A percentile compares a stretch with the other conserved stretches of the same genome.
Evolutionary conservation across 1,140 invertebrate genomes (phyloP).

Genomic region (Aphidius ervi): DNA sequence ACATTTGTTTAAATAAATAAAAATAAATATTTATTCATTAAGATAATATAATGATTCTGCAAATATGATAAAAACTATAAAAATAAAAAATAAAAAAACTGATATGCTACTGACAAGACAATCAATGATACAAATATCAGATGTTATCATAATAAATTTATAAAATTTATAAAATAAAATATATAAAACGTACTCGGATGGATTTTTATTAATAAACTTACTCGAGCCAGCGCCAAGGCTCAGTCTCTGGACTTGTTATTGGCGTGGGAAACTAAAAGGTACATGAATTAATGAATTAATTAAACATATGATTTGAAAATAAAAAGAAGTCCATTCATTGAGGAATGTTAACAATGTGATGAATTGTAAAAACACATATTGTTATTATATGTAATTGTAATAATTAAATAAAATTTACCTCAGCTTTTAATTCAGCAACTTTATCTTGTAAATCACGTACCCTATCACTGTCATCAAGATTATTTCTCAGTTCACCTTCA

Average conservation of each 20-base stretch:
- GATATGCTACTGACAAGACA: slow-evolving; percentile 11
- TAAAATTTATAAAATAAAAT: slow-evolving; percentile 7
- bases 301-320: too few species aligned
- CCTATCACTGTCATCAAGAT: slow-evolving; percentile 75
- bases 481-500: slow-evolving; percentile 79
- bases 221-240: slow-evolving; percentile 83
- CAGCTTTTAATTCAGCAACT: slow-evolving; percentile 84
- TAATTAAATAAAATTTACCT: slow-evolving; percentile 52
- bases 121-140: too few species aligned
- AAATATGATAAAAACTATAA: too few species aligned
- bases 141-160: too few species aligned
- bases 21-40: too few species aligned
- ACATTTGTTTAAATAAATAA: background rate
- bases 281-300: slow-evolving; percentile 49
- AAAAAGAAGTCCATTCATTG: too few species aligned
- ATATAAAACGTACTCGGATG: slow-evolving; percentile 33
- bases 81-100: too few species aligned
- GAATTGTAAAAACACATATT: too few species aligned
- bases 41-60: too few species aligned
- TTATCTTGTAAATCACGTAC: slow-evolving; percentile 86
- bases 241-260: slow-evolving; percentile 75
- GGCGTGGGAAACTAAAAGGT: slow-evolving; percentile 72
- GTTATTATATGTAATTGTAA: background rate
- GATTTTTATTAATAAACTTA: slow-evolving; percentile 55
- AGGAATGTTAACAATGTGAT: too few species aligned